A percentile compares a stretch with the other conserved stretches of the same genome.
These are phyloP conservation scores for Parazoanthus atlanticus DNA, from an alignment of 92 coral and sea anemone genomes.

Conservation along the genomic window DNA sequence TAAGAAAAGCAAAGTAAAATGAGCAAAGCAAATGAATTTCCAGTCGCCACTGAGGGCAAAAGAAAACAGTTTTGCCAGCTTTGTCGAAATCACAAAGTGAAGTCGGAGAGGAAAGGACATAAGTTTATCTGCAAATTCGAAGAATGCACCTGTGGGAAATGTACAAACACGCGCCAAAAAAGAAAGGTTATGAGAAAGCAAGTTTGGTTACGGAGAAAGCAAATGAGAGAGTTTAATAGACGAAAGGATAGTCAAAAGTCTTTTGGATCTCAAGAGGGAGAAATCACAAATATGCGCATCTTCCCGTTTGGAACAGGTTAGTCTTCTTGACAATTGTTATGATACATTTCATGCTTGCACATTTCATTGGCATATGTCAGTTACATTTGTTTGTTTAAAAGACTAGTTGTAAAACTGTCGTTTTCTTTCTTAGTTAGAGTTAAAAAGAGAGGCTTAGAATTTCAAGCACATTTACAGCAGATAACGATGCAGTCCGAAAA, in stretches of 20 bases:
- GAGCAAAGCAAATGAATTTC: background rate
- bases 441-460: background rate
- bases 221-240: conserved; percentile 64
- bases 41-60: background rate
- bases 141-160: conserved; percentile 64
- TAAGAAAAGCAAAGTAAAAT: background rate
- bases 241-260: background rate
- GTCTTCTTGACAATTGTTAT: background rate
- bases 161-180: conserved; percentile 67
- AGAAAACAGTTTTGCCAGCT: conserved; percentile 73
- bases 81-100: conserved; percentile 74
- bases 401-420: too few relatives aligned
- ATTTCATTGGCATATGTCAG: background rate
- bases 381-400: too few relatives aligned
- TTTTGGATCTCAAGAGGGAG: conserved; percentile 4
- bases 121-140: conserved; percentile 65
- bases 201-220: conserved; percentile 80
- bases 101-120: conserved; percentile 71
- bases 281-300: background rate
- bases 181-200: conserved; percentile 78
- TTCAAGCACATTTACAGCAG: background rate
- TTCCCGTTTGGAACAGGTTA: conserved; percentile 20
- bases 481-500: background rate
- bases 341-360: background rate
- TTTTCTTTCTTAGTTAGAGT: background rate